Conservation (phyloP, 1,140 invertebrate species). For the Scaptomyza pallida region DNA sequence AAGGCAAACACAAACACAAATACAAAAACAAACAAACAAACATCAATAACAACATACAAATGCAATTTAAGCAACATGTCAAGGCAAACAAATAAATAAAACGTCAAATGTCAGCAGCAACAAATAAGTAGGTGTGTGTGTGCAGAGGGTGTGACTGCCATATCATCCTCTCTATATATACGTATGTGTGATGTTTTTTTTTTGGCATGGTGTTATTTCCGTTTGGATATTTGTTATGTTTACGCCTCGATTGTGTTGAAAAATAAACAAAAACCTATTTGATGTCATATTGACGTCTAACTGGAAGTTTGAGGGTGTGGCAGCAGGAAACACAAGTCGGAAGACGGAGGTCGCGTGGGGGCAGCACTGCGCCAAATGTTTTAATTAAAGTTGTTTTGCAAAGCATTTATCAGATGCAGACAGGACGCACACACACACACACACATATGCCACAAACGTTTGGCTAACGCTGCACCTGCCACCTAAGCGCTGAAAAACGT, state of each 20-base stretch:
- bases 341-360: not conserved
- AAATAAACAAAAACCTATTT: constrained; percentile 69
- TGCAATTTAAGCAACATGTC: constrained; percentile 72
- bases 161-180: not conserved
- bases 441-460: constrained; percentile 46
- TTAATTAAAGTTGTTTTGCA: constrained; percentile 76
- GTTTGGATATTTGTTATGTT: constrained; percentile 72
- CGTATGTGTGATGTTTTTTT: not conserved
- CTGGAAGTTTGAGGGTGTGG: not conserved
- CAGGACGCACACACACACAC: constrained; percentile 50
- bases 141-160: constrained; percentile 16
- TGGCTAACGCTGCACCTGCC: constrained; percentile 19
- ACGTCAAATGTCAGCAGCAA: constrained; percentile 47
- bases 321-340: not conserved
- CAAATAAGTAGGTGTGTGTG: constrained; percentile 15
- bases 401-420: constrained; percentile 80
- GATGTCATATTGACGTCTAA: constrained; percentile 59
- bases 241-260: constrained; percentile 77
- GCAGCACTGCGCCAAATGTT: constrained; percentile 52
- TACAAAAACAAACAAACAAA: constrained; percentile 10
- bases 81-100: constrained; percentile 59
- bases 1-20: constrained; percentile 47
- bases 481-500: constrained; percentile 10
- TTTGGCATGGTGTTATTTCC: constrained; percentile 25
- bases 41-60: constrained; percentile 25